Conservation (phyloP, 2,797 vertebrate genomes). For the Argentina silus region DNA sequence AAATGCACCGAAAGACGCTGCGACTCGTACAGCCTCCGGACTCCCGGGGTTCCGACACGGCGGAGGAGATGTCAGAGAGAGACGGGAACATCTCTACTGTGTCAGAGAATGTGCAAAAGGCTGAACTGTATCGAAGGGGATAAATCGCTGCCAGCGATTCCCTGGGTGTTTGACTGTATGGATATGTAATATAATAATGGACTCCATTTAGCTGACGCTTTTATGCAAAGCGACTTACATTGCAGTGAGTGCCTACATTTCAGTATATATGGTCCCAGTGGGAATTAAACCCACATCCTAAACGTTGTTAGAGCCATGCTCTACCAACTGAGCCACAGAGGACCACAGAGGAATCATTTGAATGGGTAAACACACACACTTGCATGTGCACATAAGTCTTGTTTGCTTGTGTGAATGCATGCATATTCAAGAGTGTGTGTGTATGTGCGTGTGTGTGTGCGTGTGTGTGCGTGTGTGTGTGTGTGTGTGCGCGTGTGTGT, state of each 20-base stretch:
- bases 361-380: not conserved
- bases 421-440: not conserved
- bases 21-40: not conserved
- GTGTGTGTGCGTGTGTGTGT: constrained; percentile 6
- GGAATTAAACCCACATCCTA: too few relatives aligned
- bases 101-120: not conserved
- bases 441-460: constrained; percentile 1
- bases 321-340: too few relatives aligned
- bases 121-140: too few relatives aligned
- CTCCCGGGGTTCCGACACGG: not conserved
- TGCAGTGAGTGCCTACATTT: too few relatives aligned
- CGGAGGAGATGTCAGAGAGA: constrained; percentile 35
- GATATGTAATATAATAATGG: too few relatives aligned
- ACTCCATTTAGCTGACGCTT: too few relatives aligned
- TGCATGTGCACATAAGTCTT: not conserved
- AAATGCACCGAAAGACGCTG: constrained; percentile 48
- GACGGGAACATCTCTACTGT: not conserved
- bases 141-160: not conserved
- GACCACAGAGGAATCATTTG: too few relatives aligned
- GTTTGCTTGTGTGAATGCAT: not conserved
- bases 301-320: too few relatives aligned
- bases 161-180: not conserved
- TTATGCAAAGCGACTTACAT: too few relatives aligned
- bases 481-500: constrained; percentile 9
- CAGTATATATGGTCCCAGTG: too few relatives aligned